Evolutionary conservation across 2,888 invertebrate genomes (phyloP).

Genomic region (Odontocolon sp.): DNA sequence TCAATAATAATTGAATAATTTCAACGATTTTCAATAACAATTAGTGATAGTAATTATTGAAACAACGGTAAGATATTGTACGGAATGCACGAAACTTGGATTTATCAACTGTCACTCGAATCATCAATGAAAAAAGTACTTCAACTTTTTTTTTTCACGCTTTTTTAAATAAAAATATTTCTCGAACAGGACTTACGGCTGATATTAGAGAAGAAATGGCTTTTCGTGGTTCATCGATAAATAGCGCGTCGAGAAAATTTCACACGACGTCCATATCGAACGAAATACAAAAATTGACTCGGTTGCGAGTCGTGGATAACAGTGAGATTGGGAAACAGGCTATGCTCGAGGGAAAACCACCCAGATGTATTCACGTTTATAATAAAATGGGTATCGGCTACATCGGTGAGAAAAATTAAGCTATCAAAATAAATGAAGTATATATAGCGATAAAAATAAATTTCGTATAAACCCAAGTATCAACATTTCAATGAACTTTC

Average conservation of each 20-base stretch:
- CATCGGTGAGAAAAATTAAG: slow-evolving; percentile 83
- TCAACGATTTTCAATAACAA: neutral
- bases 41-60: neutral
- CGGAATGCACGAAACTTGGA: too few species aligned
- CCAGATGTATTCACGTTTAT: slow-evolving; percentile 96
- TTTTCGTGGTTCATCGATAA: slow-evolving; percentile 12
- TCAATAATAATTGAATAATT: neutral
- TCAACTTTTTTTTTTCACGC: too few species aligned
- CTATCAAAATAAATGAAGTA: too few species aligned
- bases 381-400: slow-evolving; percentile 87
- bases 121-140: neutral
- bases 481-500: too few species aligned
- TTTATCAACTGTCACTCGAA: neutral
- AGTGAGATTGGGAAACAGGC: slow-evolving; percentile 97
- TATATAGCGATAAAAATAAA: too few species aligned
- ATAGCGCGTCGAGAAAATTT: slow-evolving; percentile 72
- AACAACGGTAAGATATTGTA: neutral
- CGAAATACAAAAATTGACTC: slow-evolving; percentile 88
- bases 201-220: slow-evolving; percentile 24
- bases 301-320: slow-evolving; percentile 97
- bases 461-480: too few species aligned
- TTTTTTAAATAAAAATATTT: neutral
- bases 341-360: slow-evolving; percentile 96
- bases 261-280: slow-evolving; percentile 84
- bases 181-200: neutral